Evolutionary conservation across 2,888 invertebrate species (phyloP).

Genomic region (Conistra vaccinii): DNA sequence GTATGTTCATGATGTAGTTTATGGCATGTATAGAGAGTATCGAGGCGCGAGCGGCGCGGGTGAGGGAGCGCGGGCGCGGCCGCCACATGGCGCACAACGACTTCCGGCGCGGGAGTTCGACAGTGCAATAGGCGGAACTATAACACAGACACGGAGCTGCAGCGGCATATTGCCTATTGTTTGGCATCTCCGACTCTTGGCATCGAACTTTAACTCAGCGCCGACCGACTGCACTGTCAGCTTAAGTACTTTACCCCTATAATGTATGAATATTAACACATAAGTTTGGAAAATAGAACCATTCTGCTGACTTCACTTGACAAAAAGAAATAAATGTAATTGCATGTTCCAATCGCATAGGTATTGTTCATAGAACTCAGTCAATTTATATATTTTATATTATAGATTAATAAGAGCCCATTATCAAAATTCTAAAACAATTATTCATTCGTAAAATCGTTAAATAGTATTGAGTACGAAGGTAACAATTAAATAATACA

Average conservation of each 20-base stretch:
- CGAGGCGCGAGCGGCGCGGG: constrained; percentile 27
- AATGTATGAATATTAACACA: constrained; percentile 86
- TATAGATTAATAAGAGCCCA: not conserved
- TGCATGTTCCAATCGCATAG: constrained; percentile 47
- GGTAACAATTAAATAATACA: not conserved
- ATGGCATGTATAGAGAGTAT: constrained; percentile 48
- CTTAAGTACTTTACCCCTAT: constrained; percentile 83
- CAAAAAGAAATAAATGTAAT: constrained; percentile 45
- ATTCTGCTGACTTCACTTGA: constrained; percentile 66
- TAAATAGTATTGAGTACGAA: not conserved
- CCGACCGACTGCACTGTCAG: constrained; percentile 83
- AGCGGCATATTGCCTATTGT: constrained; percentile 87
- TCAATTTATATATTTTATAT: constrained; percentile 3
- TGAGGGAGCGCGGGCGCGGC: constrained; percentile 28
- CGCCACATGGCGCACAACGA: constrained; percentile 76
- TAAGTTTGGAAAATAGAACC: constrained; percentile 73
- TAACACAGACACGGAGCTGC: constrained; percentile 76
- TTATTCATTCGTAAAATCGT: not conserved
- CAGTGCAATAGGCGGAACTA: constrained; percentile 83
- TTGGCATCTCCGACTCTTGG: constrained; percentile 89
- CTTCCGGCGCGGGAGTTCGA: constrained; percentile 83
- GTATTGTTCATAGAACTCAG: constrained; percentile 15
- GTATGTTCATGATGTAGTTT: constrained; percentile 55
- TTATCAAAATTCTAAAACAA: not conserved
- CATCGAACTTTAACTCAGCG: constrained; percentile 83